phyloP scores from a whole-genome alignment of 2,888 invertebrate species.

The Cheilosia vernalis region DNA sequence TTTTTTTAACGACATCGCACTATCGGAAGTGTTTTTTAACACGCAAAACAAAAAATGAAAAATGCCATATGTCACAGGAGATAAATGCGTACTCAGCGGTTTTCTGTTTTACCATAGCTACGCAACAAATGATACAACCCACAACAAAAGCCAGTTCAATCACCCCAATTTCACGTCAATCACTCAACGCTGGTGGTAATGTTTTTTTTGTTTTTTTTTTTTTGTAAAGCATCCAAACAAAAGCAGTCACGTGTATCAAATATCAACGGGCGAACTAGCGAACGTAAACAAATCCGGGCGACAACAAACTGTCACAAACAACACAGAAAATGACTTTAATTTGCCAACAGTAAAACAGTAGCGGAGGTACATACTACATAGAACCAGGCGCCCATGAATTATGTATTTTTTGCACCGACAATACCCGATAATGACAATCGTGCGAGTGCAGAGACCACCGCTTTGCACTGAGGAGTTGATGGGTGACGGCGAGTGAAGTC shows the following conservation, averaged over 20 bases:
- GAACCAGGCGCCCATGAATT: conserved; percentile 9
- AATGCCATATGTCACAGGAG: neutral
- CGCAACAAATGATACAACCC: conserved; percentile 14
- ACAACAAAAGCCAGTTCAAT: conserved; percentile 36
- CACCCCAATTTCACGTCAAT: conserved; percentile 2
- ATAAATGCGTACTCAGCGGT: conserved; percentile 2
- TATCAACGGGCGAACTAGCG: neutral
- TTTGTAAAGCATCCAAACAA: conserved; percentile 9
- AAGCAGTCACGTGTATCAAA: conserved; percentile 31
- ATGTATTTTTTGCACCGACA: conserved; percentile 3
- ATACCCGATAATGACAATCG: conserved; percentile 1
- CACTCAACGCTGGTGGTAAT: neutral
- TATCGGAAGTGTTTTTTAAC: neutral
- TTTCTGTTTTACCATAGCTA: conserved; percentile 32
- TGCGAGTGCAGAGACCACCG: neutral
- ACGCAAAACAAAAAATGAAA: neutral
- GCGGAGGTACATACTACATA: neutral
- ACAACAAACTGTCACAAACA: conserved; percentile 6
- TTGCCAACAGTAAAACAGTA: neutral
- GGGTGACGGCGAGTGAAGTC: neutral
- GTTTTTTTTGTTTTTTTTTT: neutral
- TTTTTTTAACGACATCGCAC: neutral
- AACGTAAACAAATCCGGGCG: conserved; percentile 1
- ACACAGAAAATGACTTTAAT: conserved; percentile 1
- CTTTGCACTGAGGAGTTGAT: neutral